Percentiles rank a stretch among this genome's conserved stretches.
phyloP scores from a whole-genome alignment of 2,888 invertebrate genomes.

The Pseudococcus longispinus region DNA sequence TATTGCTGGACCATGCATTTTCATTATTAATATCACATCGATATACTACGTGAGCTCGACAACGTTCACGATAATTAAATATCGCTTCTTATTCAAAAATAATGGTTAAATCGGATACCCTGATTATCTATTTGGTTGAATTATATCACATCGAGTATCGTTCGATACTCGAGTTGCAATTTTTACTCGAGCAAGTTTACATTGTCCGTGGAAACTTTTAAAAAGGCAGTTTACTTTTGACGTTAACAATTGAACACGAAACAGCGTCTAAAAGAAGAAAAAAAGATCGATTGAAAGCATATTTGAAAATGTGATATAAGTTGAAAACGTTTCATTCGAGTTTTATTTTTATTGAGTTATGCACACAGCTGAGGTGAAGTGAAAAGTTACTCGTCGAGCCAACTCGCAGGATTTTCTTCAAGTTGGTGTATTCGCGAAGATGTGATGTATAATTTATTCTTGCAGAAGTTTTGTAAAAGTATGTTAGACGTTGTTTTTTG shows the following conservation, averaged over 20 bases:
- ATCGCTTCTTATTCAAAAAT: neutral
- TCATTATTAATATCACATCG: neutral
- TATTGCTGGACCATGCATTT: neutral
- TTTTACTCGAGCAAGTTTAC: no score
- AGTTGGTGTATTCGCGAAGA: slow-evolving; percentile 26
- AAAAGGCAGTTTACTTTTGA: neutral
- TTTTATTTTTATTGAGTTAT: slow-evolving; percentile 41
- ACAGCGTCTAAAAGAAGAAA: neutral
- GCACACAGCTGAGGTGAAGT: neutral
- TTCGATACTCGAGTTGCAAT: no score
- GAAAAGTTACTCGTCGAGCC: slow-evolving; percentile 9
- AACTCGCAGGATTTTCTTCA: slow-evolving; percentile 17
- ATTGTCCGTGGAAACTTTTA: no score
- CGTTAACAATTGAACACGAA: neutral
- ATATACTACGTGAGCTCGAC: neutral
- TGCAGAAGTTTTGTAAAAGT: neutral
- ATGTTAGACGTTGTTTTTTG: slow-evolving; percentile 20
- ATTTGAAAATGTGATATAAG: neutral
- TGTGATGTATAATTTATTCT: slow-evolving; percentile 34
- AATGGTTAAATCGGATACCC: neutral
- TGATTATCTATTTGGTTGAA: no score
- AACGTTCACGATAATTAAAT: neutral
- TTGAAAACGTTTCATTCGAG: slow-evolving; percentile 2
- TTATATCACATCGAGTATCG: no score
- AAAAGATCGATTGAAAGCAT: slow-evolving; percentile 24